Conservation (phyloP, 1,140 invertebrate genomes). For the Solenopsis fugax region DNA sequence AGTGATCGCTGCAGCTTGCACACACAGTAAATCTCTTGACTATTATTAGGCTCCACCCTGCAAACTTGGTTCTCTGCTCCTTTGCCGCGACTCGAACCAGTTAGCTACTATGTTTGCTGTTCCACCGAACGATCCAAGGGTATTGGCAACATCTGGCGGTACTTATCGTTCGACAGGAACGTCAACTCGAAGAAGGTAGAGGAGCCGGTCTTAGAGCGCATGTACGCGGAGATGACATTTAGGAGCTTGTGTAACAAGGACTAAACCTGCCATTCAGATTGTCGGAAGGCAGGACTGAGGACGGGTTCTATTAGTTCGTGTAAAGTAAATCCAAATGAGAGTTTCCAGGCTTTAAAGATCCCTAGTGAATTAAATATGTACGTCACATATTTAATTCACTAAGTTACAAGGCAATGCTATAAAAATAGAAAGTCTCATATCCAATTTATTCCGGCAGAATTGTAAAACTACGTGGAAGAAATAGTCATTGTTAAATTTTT, state of each 20-base stretch:
- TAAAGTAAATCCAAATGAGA: conserved; percentile 41
- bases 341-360: neutral
- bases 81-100: conserved; percentile 71
- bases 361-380: neutral
- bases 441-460: neutral
- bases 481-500: neutral
- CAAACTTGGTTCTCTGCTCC: conserved; percentile 71
- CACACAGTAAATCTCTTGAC: conserved; percentile 70
- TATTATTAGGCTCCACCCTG: conserved; percentile 67
- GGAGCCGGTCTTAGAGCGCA: conserved; percentile 34
- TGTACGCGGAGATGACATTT: conserved; percentile 63
- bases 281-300: conserved; percentile 24
- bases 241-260: conserved; percentile 68
- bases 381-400: too few species aligned
- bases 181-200: conserved; percentile 55
- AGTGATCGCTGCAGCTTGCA: conserved; percentile 59
- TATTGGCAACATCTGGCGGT: conserved; percentile 79
- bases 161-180: conserved; percentile 69
- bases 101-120: conserved; percentile 74
- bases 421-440: neutral
- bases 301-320: conserved; percentile 34
- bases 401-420: neutral
- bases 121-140: conserved; percentile 75
- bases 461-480: neutral
- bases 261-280: conserved; percentile 63